Evolutionary conservation across 2,797 vertebrate genomes (phyloP).

Genomic region (Chelidonichthys spinosus): DNA sequence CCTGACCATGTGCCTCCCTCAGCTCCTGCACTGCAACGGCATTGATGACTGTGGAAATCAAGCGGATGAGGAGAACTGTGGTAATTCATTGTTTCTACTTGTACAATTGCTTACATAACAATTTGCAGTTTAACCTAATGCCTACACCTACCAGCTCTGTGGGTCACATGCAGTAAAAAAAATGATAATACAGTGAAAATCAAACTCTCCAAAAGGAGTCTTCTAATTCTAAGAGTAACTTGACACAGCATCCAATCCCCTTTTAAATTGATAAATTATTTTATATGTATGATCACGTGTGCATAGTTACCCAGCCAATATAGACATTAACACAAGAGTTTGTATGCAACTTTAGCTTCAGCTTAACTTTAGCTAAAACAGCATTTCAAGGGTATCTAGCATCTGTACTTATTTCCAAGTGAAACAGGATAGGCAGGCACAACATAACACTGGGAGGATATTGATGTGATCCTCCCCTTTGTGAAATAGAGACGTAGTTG

Average conservation of each 20-base stretch:
- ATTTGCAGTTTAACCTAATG: background rate
- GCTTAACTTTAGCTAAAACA: too few species aligned
- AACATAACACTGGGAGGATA: too few species aligned
- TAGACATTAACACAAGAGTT: background rate
- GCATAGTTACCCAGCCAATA: background rate
- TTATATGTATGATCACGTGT: background rate
- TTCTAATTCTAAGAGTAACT: background rate
- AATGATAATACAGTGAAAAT: background rate
- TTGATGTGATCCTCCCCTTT: too few species aligned
- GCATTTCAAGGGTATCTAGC: too few species aligned
- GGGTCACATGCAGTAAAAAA: background rate
- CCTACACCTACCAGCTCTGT: background rate
- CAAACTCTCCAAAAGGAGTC: background rate
- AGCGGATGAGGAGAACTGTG: conserved; percentile 95
- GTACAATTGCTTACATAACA: background rate
- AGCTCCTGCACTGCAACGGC: conserved; percentile 94
- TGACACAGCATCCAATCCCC: background rate
- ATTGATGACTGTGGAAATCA: conserved; percentile 93
- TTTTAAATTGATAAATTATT: background rate
- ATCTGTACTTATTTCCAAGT: too few species aligned
- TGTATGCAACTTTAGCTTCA: background rate
- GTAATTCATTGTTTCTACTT: conserved; percentile 77
- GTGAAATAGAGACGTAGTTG: too few species aligned
- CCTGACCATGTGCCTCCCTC: conserved; percentile 91
- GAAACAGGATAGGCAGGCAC: too few species aligned